Evolutionary conservation across 2,797 vertebrate species (phyloP).

Genomic region (Muraenolepis orangiensis): DNA sequence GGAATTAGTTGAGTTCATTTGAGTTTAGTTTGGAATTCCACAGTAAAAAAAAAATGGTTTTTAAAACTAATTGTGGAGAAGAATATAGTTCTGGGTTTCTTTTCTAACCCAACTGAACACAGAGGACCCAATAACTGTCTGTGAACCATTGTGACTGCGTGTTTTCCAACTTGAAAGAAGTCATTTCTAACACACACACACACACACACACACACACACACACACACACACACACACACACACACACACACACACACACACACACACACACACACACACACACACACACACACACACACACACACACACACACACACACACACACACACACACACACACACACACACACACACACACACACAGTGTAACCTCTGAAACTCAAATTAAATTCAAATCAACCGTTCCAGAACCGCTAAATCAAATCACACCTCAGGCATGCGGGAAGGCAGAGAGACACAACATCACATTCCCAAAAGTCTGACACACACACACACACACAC

Average conservation of each 20-base stretch:
- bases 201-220: no score
- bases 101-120: neutral
- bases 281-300: no score
- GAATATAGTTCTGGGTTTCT: neutral
- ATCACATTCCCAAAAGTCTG: no score
- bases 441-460: no score
- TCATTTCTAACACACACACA: neutral
- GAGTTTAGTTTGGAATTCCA: neutral
- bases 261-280: no score
- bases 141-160: no score
- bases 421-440: no score
- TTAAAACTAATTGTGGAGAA: neutral
- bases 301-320: neutral
- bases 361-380: neutral
- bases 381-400: neutral
- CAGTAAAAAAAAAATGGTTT: neutral
- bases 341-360: neutral
- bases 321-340: no score
- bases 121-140: neutral
- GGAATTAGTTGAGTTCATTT: neutral
- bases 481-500: no score
- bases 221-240: no score
- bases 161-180: neutral
- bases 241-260: neutral
- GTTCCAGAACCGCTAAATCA: neutral